Percentiles rank a stretch among this genome's conserved stretches.
These are phyloP conservation scores for Callipepla californica DNA, from an alignment of 2,113 vertebrate species.

Conservation along the genomic window DNA sequence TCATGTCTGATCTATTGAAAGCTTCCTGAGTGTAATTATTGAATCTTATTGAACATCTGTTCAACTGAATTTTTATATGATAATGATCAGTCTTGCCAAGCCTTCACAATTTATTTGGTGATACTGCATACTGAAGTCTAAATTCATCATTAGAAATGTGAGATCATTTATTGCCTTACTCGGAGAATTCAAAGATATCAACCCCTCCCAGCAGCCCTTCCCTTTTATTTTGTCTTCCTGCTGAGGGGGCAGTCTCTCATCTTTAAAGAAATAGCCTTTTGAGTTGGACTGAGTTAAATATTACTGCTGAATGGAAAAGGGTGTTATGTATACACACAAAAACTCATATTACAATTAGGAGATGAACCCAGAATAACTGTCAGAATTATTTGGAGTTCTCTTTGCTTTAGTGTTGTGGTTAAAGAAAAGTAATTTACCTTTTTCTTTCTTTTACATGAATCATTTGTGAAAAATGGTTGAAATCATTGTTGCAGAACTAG, in stretches of 20 bases:
- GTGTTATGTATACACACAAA: background rate
- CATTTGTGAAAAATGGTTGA: background rate
- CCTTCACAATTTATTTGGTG: background rate
- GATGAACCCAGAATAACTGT: background rate
- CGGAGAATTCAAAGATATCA: background rate
- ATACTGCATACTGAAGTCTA: background rate
- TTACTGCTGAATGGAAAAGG: background rate
- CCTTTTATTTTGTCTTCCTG: background rate
- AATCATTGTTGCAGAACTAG: background rate
- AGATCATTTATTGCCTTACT: background rate
- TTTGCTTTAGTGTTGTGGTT: background rate
- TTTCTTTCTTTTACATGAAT: background rate
- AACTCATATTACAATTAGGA: background rate
- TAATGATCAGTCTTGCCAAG: background rate
- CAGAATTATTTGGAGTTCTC: background rate
- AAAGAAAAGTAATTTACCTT: background rate
- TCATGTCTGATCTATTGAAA: slow-evolving; percentile 28
- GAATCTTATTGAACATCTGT: background rate
- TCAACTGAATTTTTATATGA: background rate
- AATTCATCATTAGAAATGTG: background rate
- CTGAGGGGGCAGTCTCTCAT: background rate
- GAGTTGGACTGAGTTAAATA: background rate
- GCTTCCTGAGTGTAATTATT: slow-evolving; percentile 1
- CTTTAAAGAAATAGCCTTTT: background rate
- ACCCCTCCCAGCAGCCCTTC: background rate